Percentiles rank a stretch among this genome's conserved stretches.
phyloP scores from a whole-genome alignment of 2,113 vertebrate species.

The Turdus rufiventris region DNA sequence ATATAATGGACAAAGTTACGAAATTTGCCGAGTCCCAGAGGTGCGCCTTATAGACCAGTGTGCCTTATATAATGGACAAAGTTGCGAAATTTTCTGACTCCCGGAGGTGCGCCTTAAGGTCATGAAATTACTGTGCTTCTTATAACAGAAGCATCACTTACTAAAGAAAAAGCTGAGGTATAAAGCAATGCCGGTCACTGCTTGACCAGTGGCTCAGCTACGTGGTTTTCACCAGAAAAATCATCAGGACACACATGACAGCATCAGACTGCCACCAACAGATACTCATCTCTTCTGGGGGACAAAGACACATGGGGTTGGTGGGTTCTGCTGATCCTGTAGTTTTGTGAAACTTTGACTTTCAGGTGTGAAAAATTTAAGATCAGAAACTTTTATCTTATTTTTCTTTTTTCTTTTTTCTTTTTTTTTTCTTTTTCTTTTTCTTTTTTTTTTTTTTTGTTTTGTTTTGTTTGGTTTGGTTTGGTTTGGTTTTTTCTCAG shows the following conservation, averaged over 20 bases:
- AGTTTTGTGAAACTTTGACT: background rate
- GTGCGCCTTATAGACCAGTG: too few species aligned
- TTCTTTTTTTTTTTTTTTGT: background rate
- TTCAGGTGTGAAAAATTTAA: background rate
- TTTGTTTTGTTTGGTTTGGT: too few species aligned
- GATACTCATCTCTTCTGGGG: accelerated
- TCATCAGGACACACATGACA: background rate
- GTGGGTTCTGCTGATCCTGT: background rate
- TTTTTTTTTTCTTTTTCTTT: accelerated
- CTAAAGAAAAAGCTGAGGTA: background rate
- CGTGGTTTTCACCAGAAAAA: background rate
- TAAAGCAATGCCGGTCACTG: background rate
- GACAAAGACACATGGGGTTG: background rate
- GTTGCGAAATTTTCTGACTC: too few species aligned
- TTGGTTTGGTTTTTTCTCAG: background rate
- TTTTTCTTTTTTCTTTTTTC: accelerated
- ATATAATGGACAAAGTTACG: too few species aligned
- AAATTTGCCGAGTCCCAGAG: too few species aligned
- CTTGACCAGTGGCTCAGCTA: background rate
- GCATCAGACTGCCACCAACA: accelerated
- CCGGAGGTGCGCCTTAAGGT: too few species aligned
- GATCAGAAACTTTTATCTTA: background rate
- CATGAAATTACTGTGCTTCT: too few species aligned
- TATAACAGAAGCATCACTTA: background rate
- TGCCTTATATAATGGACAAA: too few species aligned